Evolutionary conservation across 2,113 vertebrate species (phyloP).

Genomic region (Xenotilapia caudafasciata): DNA sequence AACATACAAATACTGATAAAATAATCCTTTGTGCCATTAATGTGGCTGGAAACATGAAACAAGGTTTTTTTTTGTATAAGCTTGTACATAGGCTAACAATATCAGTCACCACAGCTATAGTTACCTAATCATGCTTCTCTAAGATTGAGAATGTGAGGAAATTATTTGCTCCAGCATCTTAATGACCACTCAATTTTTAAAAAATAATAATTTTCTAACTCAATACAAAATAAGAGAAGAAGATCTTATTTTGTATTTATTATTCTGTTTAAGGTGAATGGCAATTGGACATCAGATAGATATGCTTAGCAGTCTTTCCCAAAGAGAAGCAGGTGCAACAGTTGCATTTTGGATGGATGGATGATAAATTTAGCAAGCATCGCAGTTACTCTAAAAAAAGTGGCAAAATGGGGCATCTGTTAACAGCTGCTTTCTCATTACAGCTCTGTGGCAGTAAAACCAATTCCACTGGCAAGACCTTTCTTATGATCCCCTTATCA

Average conservation of each 20-base stretch:
- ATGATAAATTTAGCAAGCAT: background rate
- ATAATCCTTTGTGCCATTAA: background rate
- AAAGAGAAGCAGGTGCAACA: background rate
- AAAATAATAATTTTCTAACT: background rate
- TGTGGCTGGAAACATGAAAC: background rate
- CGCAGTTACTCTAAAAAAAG: background rate
- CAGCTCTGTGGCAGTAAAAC: background rate
- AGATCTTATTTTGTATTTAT: background rate
- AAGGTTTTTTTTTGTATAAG: background rate
- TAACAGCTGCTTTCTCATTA: background rate
- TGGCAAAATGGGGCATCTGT: background rate
- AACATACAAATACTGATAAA: background rate
- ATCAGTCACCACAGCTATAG: background rate
- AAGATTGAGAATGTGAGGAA: background rate
- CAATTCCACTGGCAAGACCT: slow-evolving; percentile 6
- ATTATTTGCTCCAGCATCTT: background rate
- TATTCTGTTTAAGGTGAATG: background rate
- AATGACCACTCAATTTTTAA: background rate
- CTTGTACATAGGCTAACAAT: background rate
- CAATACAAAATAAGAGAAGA: background rate
- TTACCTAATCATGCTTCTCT: background rate
- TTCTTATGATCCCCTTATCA: background rate
- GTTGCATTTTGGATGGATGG: background rate
- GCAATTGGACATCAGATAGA: background rate
- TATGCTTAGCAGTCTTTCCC: background rate